A percentile compares a stretch with the other conserved stretches of the same genome.
Conservation (phyloP, 2,888 invertebrate species). For the Trichopria drosophilae region DNA sequence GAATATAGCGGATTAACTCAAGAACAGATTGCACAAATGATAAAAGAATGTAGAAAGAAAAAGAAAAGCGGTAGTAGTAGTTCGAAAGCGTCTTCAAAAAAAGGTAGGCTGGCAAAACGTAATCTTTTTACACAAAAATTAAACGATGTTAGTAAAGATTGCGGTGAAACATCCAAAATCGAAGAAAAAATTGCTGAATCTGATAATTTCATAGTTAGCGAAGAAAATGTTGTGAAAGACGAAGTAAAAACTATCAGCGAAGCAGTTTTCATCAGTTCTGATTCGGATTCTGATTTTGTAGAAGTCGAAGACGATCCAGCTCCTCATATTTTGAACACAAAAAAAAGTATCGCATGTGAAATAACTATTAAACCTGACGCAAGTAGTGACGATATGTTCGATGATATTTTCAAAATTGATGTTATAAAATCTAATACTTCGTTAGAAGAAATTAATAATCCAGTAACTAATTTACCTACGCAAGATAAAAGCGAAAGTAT, state of each 20-base stretch:
- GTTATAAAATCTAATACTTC: not conserved
- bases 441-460: not conserved
- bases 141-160: no score
- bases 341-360: slow-evolving; percentile 44
- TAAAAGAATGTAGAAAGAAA: slow-evolving; percentile 50
- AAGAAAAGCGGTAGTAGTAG: slow-evolving; percentile 16
- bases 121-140: slow-evolving; percentile 8
- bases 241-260: slow-evolving; percentile 11
- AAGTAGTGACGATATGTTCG: slow-evolving; percentile 69
- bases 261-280: slow-evolving; percentile 33
- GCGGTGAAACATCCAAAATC: not conserved
- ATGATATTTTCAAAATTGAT: slow-evolving; percentile 71
- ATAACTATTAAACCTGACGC: slow-evolving; percentile 56
- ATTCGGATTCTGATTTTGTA: slow-evolving; percentile 59
- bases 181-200: not conserved
- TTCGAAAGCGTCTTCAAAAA: slow-evolving; percentile 5
- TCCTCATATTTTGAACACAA: slow-evolving; percentile 21
- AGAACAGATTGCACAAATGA: slow-evolving; percentile 64
- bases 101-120: not conserved
- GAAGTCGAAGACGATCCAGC: slow-evolving; percentile 50
- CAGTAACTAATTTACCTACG: slow-evolving; percentile 7
- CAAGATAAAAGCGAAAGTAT: slow-evolving; percentile 53
- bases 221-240: slow-evolving; percentile 1
- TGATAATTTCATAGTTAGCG: not conserved
- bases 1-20: slow-evolving; percentile 77